phyloP scores from a whole-genome alignment of 30 jellyfish, hydroid and myxozoan species.

The Aurelia coerulea region DNA sequence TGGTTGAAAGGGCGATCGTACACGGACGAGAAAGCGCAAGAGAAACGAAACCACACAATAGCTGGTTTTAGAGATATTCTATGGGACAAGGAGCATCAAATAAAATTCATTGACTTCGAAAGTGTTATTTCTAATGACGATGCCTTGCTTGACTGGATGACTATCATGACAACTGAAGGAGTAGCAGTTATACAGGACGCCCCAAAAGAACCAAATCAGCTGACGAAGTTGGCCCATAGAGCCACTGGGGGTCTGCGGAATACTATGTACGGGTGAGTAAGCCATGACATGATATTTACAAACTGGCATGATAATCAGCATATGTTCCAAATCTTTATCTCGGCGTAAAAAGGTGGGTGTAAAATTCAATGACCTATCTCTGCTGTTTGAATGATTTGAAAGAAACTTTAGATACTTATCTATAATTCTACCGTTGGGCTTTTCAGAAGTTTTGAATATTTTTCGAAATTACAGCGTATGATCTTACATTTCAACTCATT shows the following conservation, averaged over 20 bases:
- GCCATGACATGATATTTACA: too few relatives aligned
- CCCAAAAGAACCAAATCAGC: slow-evolving; percentile 47
- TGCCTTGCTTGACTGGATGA: slow-evolving; percentile 40
- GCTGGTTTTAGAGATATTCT: slow-evolving; percentile 1
- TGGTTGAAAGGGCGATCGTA: slow-evolving; percentile 39
- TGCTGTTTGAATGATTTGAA: too few relatives aligned
- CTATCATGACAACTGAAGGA: slow-evolving; percentile 43
- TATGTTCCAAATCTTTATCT: too few relatives aligned
- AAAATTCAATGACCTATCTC: too few relatives aligned
- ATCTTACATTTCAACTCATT: too few relatives aligned
- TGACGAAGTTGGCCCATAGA: slow-evolving; percentile 18
- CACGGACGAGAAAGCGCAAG: neutral
- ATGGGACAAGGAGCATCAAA: slow-evolving; percentile 41
- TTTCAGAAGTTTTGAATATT: too few relatives aligned
- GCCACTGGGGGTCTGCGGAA: slow-evolving; percentile 19
- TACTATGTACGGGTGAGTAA: slow-evolving; percentile 70
- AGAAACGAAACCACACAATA: slow-evolving; percentile 1
- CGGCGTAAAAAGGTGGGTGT: too few relatives aligned
- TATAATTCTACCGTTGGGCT: too few relatives aligned
- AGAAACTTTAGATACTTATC: too few relatives aligned
- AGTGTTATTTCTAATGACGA: slow-evolving; percentile 2
- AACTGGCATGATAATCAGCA: too few relatives aligned
- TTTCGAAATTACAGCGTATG: too few relatives aligned
- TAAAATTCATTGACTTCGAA: slow-evolving; percentile 23
- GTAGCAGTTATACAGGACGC: slow-evolving; percentile 18